phyloP scores from a whole-genome alignment of 30 jellyfish, hydroid and myxozoan genomes.

The Mastigias papua region DNA sequence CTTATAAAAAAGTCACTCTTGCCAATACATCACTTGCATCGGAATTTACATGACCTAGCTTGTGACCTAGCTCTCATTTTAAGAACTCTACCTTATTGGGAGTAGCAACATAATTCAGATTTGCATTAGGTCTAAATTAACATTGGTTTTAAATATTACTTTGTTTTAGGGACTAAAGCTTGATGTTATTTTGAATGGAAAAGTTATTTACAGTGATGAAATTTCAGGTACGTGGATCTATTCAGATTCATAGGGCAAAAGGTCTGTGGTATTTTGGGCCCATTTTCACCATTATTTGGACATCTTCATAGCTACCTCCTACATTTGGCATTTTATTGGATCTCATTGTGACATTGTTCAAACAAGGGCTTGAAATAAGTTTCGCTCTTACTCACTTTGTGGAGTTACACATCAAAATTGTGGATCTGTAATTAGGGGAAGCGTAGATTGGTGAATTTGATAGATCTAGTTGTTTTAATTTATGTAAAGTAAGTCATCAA shows the following conservation, averaged over 20 bases:
- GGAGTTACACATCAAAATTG: no score
- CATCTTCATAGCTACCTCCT: no score
- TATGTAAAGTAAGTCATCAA: no score
- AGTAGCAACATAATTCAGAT: no score
- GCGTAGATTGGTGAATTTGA: no score
- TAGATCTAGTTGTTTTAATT: no score
- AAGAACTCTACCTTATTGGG: not conserved
- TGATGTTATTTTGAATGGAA: conserved; percentile 16
- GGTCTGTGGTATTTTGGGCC: not conserved
- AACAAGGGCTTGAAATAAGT: no score
- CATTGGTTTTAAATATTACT: not conserved
- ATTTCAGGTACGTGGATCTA: conserved; percentile 11
- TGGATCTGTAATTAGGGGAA: no score
- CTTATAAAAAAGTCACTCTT: not conserved
- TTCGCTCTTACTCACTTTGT: no score
- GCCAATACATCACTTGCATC: not conserved
- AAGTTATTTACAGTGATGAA: conserved; percentile 19
- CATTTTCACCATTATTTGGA: not conserved
- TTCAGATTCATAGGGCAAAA: not conserved
- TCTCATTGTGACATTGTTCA: no score
- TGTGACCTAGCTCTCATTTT: not conserved
- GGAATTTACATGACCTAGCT: not conserved
- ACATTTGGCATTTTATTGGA: no score
- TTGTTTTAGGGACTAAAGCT: conserved; percentile 15
- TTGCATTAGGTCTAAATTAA: no score